Percentiles rank a stretch among this genome's conserved stretches.
Evolutionary conservation across 2,888 invertebrate species (phyloP).

Genomic region (Platynereis dumerilii): DNA sequence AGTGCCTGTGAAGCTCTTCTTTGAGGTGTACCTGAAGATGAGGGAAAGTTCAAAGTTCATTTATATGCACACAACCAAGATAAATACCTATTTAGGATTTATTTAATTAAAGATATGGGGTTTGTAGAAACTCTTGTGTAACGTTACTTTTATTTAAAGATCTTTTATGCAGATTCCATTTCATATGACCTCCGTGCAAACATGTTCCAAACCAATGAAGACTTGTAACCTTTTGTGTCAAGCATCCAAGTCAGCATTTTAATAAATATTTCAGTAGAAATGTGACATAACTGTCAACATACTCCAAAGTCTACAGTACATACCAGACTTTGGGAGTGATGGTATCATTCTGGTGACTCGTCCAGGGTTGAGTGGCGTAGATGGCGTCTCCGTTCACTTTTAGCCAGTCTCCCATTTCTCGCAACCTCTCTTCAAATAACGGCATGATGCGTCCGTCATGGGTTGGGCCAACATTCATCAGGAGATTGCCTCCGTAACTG

Average conservation of each 20-base stretch:
- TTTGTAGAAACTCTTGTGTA: too few species aligned
- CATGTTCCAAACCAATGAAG: too few species aligned
- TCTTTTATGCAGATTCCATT: too few species aligned
- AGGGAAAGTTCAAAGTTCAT: too few species aligned
- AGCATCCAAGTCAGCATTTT: too few species aligned
- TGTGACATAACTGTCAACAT: too few species aligned
- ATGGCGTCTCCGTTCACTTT: constrained; percentile 84
- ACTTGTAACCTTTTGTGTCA: too few species aligned
- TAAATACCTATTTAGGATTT: neutral
- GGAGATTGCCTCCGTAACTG: constrained; percentile 72
- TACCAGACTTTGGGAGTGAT: constrained; percentile 77
- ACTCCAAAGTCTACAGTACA: too few species aligned
- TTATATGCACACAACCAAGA: too few species aligned
- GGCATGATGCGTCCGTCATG: constrained; percentile 85
- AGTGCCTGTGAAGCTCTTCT: constrained; percentile 21
- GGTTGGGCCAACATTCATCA: constrained; percentile 88
- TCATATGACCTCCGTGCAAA: too few species aligned
- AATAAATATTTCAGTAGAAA: too few species aligned
- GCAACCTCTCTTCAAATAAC: constrained; percentile 84
- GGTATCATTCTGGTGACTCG: constrained; percentile 75
- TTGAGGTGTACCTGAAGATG: constrained; percentile 16
- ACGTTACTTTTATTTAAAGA: too few species aligned
- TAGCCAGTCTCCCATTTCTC: constrained; percentile 81
- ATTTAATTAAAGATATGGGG: neutral
- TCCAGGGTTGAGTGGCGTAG: constrained; percentile 80